These are phyloP conservation scores for Leptinotarsa undecemlineata DNA, from an alignment of 1,140 invertebrate species.

Conservation along the genomic window DNA sequence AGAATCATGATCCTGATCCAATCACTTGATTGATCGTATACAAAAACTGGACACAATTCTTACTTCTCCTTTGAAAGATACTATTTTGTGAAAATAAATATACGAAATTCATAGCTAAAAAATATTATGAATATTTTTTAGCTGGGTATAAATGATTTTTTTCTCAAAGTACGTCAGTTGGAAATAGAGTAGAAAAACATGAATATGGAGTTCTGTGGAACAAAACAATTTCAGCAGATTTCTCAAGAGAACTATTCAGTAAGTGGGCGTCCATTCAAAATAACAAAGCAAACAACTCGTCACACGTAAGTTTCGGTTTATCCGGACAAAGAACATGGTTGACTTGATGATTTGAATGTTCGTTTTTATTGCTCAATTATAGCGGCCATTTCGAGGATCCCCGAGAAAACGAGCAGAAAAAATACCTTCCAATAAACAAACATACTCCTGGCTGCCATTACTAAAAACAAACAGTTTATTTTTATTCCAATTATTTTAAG, in stretches of 20 bases:
- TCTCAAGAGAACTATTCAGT: neutral
- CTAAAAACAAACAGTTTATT: conserved; percentile 18
- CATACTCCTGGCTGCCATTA: conserved; percentile 17
- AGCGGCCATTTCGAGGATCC: neutral
- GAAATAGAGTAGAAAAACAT: no score
- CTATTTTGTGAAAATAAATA: no score
- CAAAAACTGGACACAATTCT: no score
- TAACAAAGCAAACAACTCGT: neutral
- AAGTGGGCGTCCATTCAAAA: neutral
- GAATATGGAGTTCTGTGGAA: no score
- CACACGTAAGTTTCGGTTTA: neutral
- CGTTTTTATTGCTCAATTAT: conserved; percentile 18
- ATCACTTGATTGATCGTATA: no score
- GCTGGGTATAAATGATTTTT: no score
- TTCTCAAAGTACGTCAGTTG: no score
- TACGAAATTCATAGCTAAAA: no score
- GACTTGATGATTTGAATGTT: neutral
- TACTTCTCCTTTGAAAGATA: no score
- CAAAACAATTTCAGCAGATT: no score
- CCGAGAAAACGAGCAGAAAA: conserved; percentile 13
- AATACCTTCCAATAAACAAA: conserved; percentile 14
- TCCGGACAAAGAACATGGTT: neutral
- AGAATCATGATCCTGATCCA: no score
- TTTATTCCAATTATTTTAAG: conserved; percentile 30
- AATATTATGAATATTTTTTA: no score